Percentiles rank a stretch among this genome's conserved stretches.
Evolutionary conservation across 2,888 invertebrate genomes (phyloP).

Genomic region (Eupithecia insigniata): DNA sequence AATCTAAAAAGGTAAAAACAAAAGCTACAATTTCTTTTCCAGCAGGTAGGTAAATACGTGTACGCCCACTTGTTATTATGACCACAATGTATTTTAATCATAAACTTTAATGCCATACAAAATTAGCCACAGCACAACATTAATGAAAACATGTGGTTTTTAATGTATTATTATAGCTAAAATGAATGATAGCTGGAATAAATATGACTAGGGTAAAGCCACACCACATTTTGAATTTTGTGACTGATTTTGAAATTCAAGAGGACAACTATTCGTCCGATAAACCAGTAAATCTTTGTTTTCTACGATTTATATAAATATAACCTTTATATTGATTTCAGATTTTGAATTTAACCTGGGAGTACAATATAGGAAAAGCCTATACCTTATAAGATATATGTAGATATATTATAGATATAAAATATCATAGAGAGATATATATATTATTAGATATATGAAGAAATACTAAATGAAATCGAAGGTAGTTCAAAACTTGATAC

Average conservation of each 20-base stretch:
- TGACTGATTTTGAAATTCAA: neutral
- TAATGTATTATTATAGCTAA: slow-evolving; percentile 78
- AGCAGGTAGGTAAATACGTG: neutral
- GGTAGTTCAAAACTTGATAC: neutral
- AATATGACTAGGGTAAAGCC: slow-evolving; percentile 54
- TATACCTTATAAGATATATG: too few relatives aligned
- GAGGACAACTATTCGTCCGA: neutral
- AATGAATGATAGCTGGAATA: slow-evolving; percentile 73
- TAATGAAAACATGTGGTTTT: slow-evolving; percentile 83
- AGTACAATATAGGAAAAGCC: neutral
- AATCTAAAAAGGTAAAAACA: neutral
- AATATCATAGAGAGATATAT: too few relatives aligned
- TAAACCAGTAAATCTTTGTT: neutral
- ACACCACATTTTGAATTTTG: neutral
- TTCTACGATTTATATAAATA: too few relatives aligned
- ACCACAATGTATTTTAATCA: slow-evolving; percentile 53
- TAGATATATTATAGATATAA: too few relatives aligned
- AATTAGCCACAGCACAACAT: slow-evolving; percentile 60
- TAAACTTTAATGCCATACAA: slow-evolving; percentile 63
- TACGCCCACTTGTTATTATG: slow-evolving; percentile 29
- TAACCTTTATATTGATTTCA: neutral
- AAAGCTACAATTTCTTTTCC: neutral
- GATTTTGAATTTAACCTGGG: neutral
- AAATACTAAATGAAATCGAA: neutral
- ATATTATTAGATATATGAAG: too few relatives aligned